Percentiles rank a stretch among this genome's conserved stretches.
phyloP scores from a whole-genome alignment of 2,888 invertebrate genomes.

The Spatulosminthurus flaviceps region DNA sequence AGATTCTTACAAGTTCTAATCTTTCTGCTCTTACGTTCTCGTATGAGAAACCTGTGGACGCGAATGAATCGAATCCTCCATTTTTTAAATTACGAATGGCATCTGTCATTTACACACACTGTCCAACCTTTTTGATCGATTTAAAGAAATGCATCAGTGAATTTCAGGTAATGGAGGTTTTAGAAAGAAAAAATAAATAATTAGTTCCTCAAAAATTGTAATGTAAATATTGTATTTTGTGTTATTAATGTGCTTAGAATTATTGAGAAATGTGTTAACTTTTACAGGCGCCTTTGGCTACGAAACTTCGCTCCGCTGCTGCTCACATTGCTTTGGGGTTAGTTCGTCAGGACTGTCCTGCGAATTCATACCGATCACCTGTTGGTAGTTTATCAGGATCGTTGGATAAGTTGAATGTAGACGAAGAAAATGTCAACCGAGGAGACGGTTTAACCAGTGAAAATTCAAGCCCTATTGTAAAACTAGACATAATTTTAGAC shows the following conservation, averaged over 20 bases:
- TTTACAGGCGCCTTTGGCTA: constrained; percentile 68
- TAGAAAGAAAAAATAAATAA: not conserved
- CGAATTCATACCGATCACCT: constrained; percentile 53
- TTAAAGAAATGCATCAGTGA: constrained; percentile 80
- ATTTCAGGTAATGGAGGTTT: constrained; percentile 57
- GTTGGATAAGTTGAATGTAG: constrained; percentile 57
- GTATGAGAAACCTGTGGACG: constrained; percentile 49
- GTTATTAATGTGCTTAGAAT: not conserved
- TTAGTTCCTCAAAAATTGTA: not conserved
- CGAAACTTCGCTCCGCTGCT: constrained; percentile 87
- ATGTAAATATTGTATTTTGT: not conserved
- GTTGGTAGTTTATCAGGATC: constrained; percentile 59
- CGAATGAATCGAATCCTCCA: constrained; percentile 32
- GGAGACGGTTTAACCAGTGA: constrained; percentile 31
- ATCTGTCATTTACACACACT: constrained; percentile 93
- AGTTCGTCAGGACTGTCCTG: constrained; percentile 69
- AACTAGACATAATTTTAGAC: constrained; percentile 80
- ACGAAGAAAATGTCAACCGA: constrained; percentile 27
- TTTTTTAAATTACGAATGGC: constrained; percentile 74
- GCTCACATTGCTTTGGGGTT: constrained; percentile 93
- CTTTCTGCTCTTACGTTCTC: constrained; percentile 59
- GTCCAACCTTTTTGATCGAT: constrained; percentile 84
- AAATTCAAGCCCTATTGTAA: constrained; percentile 28
- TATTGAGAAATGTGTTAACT: too few species aligned
- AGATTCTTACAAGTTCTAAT: constrained; percentile 33